Evolutionary conservation across 2,888 invertebrate genomes (phyloP).

Genomic region (Kuschelorhynchus macadamiae): DNA sequence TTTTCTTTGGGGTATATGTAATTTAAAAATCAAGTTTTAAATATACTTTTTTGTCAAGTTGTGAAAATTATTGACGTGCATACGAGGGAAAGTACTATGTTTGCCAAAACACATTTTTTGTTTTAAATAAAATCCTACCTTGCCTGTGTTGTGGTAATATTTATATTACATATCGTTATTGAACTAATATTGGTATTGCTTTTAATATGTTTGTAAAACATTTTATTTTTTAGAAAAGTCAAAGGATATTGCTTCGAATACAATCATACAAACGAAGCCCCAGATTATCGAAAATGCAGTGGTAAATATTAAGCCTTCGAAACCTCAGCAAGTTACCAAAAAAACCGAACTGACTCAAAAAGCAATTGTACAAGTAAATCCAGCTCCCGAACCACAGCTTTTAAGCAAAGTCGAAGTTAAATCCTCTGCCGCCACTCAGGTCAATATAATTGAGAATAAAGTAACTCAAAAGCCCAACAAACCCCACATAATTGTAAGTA

Average conservation of each 20-base stretch:
- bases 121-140: too few relatives aligned
- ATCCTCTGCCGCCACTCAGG: slow-evolving; percentile 69
- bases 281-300: slow-evolving; percentile 38
- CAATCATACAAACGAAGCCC: slow-evolving; percentile 65
- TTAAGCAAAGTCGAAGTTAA: slow-evolving; percentile 74
- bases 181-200: too few relatives aligned
- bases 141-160: too few relatives aligned
- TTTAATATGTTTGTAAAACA: too few relatives aligned
- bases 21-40: too few relatives aligned
- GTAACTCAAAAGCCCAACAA: slow-evolving; percentile 66
- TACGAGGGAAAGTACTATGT: too few relatives aligned
- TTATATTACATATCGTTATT: too few relatives aligned
- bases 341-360: slow-evolving; percentile 68
- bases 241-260: slow-evolving; percentile 59
- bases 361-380: slow-evolving; percentile 60
- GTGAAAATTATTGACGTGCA: too few relatives aligned
- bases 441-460: slow-evolving; percentile 61
- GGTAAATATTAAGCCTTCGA: slow-evolving; percentile 67
- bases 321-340: slow-evolving; percentile 67
- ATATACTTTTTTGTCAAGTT: too few relatives aligned
- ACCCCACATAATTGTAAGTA: slow-evolving; percentile 52
- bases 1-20: too few relatives aligned
- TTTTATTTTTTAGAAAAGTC: slow-evolving; percentile 45
- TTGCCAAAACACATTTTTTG: too few relatives aligned
- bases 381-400: slow-evolving; percentile 51